phyloP scores from a whole-genome alignment of 2,888 invertebrate genomes.

The Desoria tigrina region DNA sequence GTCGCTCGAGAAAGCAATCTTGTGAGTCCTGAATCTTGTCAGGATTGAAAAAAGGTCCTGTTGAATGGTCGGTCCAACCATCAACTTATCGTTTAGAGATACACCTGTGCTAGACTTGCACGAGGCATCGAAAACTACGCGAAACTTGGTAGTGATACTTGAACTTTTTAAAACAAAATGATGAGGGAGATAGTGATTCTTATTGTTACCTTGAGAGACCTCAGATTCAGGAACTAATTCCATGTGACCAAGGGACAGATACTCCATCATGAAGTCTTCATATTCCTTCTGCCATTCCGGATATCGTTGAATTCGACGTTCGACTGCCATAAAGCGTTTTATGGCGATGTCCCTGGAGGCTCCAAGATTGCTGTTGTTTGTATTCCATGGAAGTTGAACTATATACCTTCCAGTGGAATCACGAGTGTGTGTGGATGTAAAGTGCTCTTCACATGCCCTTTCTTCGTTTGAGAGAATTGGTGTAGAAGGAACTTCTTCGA shows the following conservation, averaged over 20 bases:
- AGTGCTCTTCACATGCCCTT: conserved; percentile 21
- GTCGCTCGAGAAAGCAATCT: conserved; percentile 55
- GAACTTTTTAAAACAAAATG: conserved; percentile 33
- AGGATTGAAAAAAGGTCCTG: conserved; percentile 55
- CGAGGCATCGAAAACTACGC: conserved; percentile 44
- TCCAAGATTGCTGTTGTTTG: background rate
- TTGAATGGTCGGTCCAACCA: conserved; percentile 55
- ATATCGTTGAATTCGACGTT: conserved; percentile 17
- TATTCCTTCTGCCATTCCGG: conserved; percentile 28
- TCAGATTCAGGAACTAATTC: conserved; percentile 25
- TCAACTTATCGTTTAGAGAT: conserved; percentile 55
- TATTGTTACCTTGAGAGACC: background rate
- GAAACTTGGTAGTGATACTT: conserved; percentile 35
- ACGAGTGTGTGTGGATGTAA: background rate
- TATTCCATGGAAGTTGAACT: conserved; percentile 9
- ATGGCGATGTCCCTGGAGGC: background rate
- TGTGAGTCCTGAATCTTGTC: conserved; percentile 53
- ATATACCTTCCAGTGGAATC: conserved; percentile 6
- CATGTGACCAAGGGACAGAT: too few relatives aligned
- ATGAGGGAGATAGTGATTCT: conserved; percentile 36
- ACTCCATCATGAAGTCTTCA: too few relatives aligned
- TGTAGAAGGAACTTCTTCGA: conserved; percentile 9
- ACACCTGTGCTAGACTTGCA: conserved; percentile 19
- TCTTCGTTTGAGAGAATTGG: conserved; percentile 15
- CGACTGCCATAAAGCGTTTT: conserved; percentile 7